These are phyloP conservation scores for Liposcelis brunnea DNA, from an alignment of 2,888 invertebrate species.

Conservation along the genomic window DNA sequence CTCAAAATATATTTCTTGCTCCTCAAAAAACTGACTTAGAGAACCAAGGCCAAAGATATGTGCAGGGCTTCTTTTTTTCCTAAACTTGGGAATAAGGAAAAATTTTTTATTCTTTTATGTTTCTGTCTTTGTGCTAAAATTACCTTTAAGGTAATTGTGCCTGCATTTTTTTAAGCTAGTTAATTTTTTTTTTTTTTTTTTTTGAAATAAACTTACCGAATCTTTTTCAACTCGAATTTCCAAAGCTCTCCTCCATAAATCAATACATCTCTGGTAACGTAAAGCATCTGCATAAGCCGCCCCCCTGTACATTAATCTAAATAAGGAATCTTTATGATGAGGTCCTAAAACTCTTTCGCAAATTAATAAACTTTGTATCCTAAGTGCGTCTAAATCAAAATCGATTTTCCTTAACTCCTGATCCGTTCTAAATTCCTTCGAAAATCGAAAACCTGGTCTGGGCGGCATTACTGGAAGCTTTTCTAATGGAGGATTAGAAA, in stretches of 20 bases:
- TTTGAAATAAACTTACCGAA: no score
- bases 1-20: no score
- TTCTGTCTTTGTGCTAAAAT: no score
- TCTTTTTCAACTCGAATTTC: constrained; percentile 63
- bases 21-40: no score
- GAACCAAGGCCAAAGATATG: no score
- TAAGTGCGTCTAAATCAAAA: constrained; percentile 66
- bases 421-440: constrained; percentile 52
- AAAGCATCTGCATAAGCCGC: constrained; percentile 35
- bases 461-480: constrained; percentile 37
- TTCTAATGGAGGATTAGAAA: constrained; percentile 22
- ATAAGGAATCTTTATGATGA: constrained; percentile 73
- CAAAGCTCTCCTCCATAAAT: constrained; percentile 71
- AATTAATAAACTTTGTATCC: constrained; percentile 74
- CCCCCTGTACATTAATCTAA: constrained; percentile 50
- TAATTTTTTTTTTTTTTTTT: no score
- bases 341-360: constrained; percentile 74
- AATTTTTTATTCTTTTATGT: no score
- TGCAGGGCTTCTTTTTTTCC: no score
- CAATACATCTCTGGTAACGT: constrained; percentile 63
- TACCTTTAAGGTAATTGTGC: no score
- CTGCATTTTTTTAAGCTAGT: no score
- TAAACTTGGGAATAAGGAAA: no score
- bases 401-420: constrained; percentile 53
- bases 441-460: constrained; percentile 44